Percentiles rank a stretch among this genome's conserved stretches.
These are phyloP conservation scores for Blastomussa wellsi DNA, from an alignment of 92 coral and sea anemone species.

Conservation along the genomic window DNA sequence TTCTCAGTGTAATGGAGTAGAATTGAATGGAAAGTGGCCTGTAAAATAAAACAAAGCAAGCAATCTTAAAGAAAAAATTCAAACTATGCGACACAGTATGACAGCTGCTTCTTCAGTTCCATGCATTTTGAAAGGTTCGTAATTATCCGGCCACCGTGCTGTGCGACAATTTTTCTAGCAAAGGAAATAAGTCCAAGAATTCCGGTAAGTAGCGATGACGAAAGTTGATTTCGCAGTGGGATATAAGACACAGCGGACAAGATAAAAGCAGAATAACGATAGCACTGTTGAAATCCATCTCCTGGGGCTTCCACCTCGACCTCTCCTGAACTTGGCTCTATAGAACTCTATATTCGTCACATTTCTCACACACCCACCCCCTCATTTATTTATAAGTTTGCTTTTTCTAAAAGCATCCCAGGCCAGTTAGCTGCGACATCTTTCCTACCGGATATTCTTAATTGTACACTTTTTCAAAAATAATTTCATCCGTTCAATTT, in stretches of 20 bases:
- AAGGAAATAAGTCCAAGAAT: background rate
- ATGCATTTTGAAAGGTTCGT: background rate
- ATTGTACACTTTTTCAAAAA: background rate
- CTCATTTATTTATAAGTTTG: background rate
- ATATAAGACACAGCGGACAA: background rate
- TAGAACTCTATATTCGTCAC: constrained; percentile 57
- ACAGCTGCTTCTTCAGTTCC: background rate
- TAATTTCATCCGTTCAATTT: background rate
- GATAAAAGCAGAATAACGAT: background rate
- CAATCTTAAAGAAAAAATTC: background rate
- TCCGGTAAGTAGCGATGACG: background rate
- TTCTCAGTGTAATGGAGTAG: background rate
- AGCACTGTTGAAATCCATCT: background rate
- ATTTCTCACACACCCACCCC: background rate
- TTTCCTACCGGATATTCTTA: too few relatives aligned
- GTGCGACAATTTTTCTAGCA: background rate
- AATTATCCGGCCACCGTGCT: background rate
- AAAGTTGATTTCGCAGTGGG: background rate
- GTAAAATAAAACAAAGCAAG: background rate
- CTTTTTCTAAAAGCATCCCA: background rate
- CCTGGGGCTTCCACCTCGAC: background rate
- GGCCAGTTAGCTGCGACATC: background rate
- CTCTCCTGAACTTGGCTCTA: constrained; percentile 37
- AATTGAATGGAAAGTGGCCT: background rate
- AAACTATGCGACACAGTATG: background rate